Evolutionary conservation across 2,113 vertebrate genomes (phyloP).

Genomic region (Callospermophilus lateralis): DNA sequence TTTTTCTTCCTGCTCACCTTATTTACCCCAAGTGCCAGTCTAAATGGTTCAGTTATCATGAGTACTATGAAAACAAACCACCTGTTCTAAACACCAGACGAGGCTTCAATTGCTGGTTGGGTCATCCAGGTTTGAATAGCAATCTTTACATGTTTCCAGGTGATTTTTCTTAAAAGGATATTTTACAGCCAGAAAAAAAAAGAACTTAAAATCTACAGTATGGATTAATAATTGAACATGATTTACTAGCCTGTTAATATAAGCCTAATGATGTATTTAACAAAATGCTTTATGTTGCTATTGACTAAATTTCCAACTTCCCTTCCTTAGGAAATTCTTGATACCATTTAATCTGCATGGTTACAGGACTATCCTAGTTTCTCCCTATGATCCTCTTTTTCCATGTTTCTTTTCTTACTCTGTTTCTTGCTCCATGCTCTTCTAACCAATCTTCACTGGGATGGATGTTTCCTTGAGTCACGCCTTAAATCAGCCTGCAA

Average conservation of each 20-base stretch:
- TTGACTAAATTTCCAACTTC: not conserved
- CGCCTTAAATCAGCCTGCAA: not conserved
- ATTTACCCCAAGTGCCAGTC: not conserved
- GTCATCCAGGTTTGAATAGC: not conserved
- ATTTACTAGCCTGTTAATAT: not conserved
- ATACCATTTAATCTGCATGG: not conserved
- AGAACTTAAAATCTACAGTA: not conserved
- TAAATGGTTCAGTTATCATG: not conserved
- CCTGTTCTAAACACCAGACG: not conserved
- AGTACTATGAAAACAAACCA: not conserved
- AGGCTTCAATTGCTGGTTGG: not conserved
- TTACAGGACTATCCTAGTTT: not conserved
- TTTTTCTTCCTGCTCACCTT: not conserved
- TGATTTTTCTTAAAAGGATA: not conserved
- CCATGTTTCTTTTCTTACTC: not conserved
- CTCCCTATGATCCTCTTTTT: not conserved
- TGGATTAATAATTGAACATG: not conserved
- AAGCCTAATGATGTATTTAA: not conserved
- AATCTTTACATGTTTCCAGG: not conserved
- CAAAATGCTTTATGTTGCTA: not conserved
- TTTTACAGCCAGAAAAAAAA: conserved; percentile 4
- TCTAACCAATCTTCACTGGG: not conserved
- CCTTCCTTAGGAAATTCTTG: not conserved
- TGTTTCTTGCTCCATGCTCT: not conserved
- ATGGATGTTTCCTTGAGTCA: not conserved